These are phyloP conservation scores for Scomber scombrus DNA, from an alignment of 2,113 vertebrate species.

Conservation along the genomic window DNA sequence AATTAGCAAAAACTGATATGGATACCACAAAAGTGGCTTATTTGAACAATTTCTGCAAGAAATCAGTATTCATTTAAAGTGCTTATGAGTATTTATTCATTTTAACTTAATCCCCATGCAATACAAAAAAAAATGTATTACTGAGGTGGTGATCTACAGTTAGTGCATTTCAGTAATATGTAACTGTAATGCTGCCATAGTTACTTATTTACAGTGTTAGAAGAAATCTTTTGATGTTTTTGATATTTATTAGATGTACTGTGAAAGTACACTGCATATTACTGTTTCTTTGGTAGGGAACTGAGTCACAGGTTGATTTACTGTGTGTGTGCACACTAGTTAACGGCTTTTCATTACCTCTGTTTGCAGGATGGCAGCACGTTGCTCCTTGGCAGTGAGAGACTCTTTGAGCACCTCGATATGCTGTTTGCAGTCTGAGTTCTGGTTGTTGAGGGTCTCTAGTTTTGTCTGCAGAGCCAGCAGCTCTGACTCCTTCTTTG, in stretches of 20 bases:
- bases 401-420: constrained; percentile 99
- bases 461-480: constrained; percentile 99
- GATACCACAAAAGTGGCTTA: not conserved
- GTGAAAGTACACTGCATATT: constrained; percentile 13
- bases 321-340: constrained; percentile 6
- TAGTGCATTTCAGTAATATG: not conserved
- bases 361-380: constrained; percentile 98
- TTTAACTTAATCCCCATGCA: constrained; percentile 11
- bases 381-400: constrained; percentile 99
- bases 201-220: constrained; percentile 6
- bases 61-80: not conserved
- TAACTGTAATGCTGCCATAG: not conserved
- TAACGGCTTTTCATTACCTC: constrained; percentile 86
- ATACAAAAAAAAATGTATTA: not conserved
- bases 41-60: not conserved
- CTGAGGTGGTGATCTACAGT: not conserved
- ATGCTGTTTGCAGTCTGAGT: constrained; percentile 99
- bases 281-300: constrained; percentile 16
- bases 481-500: constrained; percentile 99
- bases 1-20: not conserved
- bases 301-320: constrained; percentile 36
- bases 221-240: constrained; percentile 22
- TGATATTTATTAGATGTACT: constrained; percentile 1
- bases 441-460: constrained; percentile 99
- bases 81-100: not conserved